Evolutionary conservation across 2,113 vertebrate genomes (phyloP), one percentile per base, ranked within the genome.

Genomic region (Sinosuthora webbiana): DNA sequence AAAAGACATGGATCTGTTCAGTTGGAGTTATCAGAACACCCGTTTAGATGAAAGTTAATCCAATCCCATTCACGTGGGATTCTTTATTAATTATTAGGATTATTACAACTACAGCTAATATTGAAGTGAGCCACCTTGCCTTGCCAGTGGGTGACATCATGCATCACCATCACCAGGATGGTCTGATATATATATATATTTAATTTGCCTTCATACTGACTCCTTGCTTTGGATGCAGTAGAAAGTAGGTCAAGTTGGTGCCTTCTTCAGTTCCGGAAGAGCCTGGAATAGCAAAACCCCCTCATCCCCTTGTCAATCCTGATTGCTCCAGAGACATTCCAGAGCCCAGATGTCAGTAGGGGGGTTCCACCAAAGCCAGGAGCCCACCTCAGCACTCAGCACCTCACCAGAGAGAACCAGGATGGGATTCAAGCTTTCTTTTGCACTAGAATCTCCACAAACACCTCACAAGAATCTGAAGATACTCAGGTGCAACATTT

Each of bases 401-500:
- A 47, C 35, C n/a, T 60, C 4, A 0, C 27, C 20, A 75, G 15
- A 17, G 47, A 83, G 67, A 69, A 20, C 14, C 11, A n/a, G 5
- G 15, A 73, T 24, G 52, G 14, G 6, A 50, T 59, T 71, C 56
- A 87, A 71, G 63, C 59, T 65, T 83, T 33, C 42, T 74, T 77
- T 45, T 41, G 41, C 23, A 9, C 59, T 57, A 50, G n/a, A 28
- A 75, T 39, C 13, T 17, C 57, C 35, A 41, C 1, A 6, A 63
- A 9, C 7, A 52, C 14, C 45, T 91, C 77, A 37, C 35, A n/a
- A 27, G 35, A 70, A 19, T 23, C 55, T 57, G 30, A 67, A 74
- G 41, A 73, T 12, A 15, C 23, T 45, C 52, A 4, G 56, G 30
- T 0, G 0, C 10, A 44, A 56, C 1, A 2, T 5, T 30, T 31